These are phyloP conservation scores for Drosophila mayri DNA, from an alignment of 1,140 invertebrate genomes.

Conservation along the genomic window DNA sequence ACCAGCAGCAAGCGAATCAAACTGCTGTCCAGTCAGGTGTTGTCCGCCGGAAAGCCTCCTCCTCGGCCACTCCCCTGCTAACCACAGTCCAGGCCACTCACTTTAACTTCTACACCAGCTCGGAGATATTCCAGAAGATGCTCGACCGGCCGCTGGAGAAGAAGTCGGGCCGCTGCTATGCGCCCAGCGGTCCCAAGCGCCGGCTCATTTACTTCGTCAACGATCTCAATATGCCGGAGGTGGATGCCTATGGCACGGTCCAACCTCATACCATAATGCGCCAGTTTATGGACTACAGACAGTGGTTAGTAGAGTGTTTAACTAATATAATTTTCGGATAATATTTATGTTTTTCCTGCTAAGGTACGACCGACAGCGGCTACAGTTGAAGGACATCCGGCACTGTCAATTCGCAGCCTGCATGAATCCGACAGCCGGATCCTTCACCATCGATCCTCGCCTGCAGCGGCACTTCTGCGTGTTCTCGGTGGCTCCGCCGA, in stretches of 20 bases:
- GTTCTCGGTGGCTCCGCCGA: constrained; percentile 95
- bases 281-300: constrained; percentile 97
- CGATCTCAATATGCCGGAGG: constrained; percentile 99
- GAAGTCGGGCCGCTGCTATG: constrained; percentile 97
- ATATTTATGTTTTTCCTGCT: too few relatives aligned
- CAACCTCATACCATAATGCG: constrained; percentile 97
- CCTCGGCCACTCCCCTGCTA: constrained; percentile 57
- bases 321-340: background rate
- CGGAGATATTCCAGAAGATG: constrained; percentile 95
- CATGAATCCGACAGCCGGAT: constrained; percentile 98
- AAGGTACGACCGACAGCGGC: constrained; percentile 92
- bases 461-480: constrained; percentile 97
- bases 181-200: constrained; percentile 94
- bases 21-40: background rate
- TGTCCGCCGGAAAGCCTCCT: constrained; percentile 59
- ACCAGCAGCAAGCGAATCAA: constrained; percentile 28
- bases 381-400: constrained; percentile 95
- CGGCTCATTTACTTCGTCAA: constrained; percentile 97
- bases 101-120: constrained; percentile 98
- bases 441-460: constrained; percentile 96
- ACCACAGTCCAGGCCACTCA: constrained; percentile 93
- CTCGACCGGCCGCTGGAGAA: constrained; percentile 97
- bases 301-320: constrained; percentile 87
- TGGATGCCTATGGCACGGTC: constrained; percentile 97
- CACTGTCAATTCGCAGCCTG: constrained; percentile 97